Evolutionary conservation across 1,140 invertebrate species (phyloP).

Genomic region (Euglossa dilemma): DNA sequence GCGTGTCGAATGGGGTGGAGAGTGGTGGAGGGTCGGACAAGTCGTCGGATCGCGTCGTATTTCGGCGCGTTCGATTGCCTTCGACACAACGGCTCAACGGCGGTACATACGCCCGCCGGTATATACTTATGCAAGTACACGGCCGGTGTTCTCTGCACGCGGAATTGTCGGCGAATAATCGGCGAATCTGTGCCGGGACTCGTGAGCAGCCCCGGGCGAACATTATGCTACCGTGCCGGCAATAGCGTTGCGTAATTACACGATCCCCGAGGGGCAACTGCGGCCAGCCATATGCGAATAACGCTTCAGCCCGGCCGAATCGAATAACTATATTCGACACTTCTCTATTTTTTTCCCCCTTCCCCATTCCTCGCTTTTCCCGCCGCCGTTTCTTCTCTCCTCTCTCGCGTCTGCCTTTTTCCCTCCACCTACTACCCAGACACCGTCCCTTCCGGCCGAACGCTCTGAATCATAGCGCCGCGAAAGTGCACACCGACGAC

Average conservation of each 20-base stretch:
- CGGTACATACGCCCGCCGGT: constrained; percentile 13
- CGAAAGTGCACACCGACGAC: not conserved
- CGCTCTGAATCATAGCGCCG: not conserved
- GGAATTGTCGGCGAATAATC: constrained; percentile 62
- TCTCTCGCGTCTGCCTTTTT: not conserved
- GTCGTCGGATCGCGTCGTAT: constrained; percentile 21
- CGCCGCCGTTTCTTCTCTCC: too few relatives aligned
- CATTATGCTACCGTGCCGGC: constrained; percentile 56
- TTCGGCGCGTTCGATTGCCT: constrained; percentile 34
- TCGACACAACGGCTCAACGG: constrained; percentile 30
- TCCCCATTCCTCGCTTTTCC: not conserved
- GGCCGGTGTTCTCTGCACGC: constrained; percentile 41
- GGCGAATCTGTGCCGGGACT: constrained; percentile 55
- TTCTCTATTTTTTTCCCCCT: not conserved
- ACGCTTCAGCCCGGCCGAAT: constrained; percentile 36
- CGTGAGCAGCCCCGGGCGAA: constrained; percentile 57
- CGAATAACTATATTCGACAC: constrained; percentile 53
- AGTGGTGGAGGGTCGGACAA: not conserved
- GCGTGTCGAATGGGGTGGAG: constrained; percentile 17
- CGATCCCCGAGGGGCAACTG: constrained; percentile 40
- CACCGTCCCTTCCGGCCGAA: not conserved
- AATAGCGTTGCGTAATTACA: constrained; percentile 63
- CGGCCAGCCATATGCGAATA: constrained; percentile 45
- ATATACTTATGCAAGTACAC: constrained; percentile 44
- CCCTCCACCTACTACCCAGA: not conserved